A percentile compares a stretch with the other conserved stretches of the same genome.
These are phyloP conservation scores for Petrocephalus zakoni DNA, from an alignment of 2,113 vertebrate genomes.

Conservation along the genomic window DNA sequence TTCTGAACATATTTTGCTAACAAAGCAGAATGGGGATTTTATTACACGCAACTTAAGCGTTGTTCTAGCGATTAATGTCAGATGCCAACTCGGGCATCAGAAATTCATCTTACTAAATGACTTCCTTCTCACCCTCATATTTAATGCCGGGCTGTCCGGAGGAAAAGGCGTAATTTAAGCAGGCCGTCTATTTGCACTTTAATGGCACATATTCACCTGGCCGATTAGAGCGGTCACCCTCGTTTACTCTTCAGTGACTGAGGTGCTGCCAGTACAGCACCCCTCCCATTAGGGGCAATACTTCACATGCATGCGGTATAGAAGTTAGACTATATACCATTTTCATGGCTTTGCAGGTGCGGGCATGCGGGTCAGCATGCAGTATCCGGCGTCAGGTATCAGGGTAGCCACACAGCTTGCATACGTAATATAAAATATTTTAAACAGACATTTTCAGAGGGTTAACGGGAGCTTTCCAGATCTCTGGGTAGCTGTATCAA, in stretches of 20 bases:
- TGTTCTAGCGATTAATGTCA: not conserved
- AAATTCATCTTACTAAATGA: not conserved
- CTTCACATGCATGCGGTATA: not conserved
- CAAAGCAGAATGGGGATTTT: not conserved
- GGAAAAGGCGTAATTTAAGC: not conserved
- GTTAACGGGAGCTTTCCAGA: not conserved
- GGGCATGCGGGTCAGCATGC: not conserved
- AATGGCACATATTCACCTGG: not conserved
- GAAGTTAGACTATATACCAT: not conserved
- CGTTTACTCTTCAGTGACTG: not conserved
- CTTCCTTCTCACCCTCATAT: not conserved
- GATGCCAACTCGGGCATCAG: not conserved
- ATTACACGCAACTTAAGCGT: not conserved
- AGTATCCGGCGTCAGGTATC: not conserved
- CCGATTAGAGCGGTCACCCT: not conserved
- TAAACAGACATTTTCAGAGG: not conserved
- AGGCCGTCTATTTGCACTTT: not conserved
- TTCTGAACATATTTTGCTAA: not conserved
- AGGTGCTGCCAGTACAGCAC: not conserved
- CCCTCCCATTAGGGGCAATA: not conserved
- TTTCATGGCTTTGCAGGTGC: not conserved
- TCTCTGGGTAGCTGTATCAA: not conserved
- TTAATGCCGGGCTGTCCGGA: not conserved
- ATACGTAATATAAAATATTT: not conserved
- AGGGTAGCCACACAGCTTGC: not conserved